Base-by-base conservation (phyloP, 2,797 vertebrate species). In the Rhadinocentrus ornatus region DNA sequence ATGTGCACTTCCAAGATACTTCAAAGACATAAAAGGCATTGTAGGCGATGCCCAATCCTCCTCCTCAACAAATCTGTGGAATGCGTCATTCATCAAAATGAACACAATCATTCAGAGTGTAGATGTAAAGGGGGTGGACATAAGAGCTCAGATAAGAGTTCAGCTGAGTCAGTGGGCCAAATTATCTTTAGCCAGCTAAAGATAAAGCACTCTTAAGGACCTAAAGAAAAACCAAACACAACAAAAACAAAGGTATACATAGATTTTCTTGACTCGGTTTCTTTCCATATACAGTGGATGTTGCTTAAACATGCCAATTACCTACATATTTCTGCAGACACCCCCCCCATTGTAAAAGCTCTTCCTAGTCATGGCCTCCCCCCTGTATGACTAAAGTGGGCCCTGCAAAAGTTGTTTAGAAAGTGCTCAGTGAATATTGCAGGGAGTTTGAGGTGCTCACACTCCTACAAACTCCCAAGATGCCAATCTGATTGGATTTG, bases 31-130 rank as follows among this genome's bases (percentile, higher is more conserved):
- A 46, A 46, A n/a, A 46, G 44, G 18, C 7, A 16, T 46, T 20
- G 18, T n/a, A 46, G 16, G 18, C 6, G 18, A 9, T 20, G 7
- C 7, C 35, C 63, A 65, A 77, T 69, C 46, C 50, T 20, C 11
- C 55, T 34, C 22, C 27, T 73, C 22, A 24, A 1, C 44, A 69
- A 54, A 66, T 69, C 66, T 72, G 32, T 62, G 55, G 32, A 75
- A 74, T 15, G 16, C 46, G 27, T 11, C 61, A 58, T 2, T 58
- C 10, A 11, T 56, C 15, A 46, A 31, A 60, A 67, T 54, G 24
- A 65, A 59, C 16, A 59, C 18, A 41, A 4, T 7, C 6, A n/a
- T 2, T 46, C 20, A 1, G 6, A 46, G 20, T 8, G 7, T n/a
- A 20, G 8, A 46, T 46, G 44, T 20, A 46, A n/a, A 46, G 18